Base-by-base conservation (phyloP, 1,140 invertebrate genomes). In the Drosophila pruinosa region DNA sequence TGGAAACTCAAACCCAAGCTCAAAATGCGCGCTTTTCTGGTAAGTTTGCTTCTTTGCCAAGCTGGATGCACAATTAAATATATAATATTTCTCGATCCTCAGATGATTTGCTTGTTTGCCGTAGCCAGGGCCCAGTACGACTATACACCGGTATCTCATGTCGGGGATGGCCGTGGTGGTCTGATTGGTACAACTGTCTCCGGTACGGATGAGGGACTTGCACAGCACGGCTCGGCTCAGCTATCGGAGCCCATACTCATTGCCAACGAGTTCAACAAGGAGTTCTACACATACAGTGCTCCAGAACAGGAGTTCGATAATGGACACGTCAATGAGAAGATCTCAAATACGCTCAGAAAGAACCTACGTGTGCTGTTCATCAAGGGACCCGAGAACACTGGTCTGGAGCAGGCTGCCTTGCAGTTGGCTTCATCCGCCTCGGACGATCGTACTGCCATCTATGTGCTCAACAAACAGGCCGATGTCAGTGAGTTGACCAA, bases 301-400 rank as follows among this genome's bases (percentile, higher is more conserved):
- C 89, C 86, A 0, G 89, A 89, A 26, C 72, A 81, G 61, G 89
- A 89, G 47, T 89, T 78, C 38, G 72, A 89, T 24, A 82, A 82
- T 48, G 45, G 45, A 0, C 64, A 56, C 0, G 36, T 62, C 24
- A 62, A 73, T 34, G 82, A 81, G 5, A 67, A 78, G 41, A 73
- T 81, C 34, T 52, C 64, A 7, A 78, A 71, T 7, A 92, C 93
- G 1, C 91, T 95, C 68, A 94, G 95, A 90, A 96, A 95, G 77
- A 95, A 96, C 91, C 95, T 96, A 92, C 96, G 96, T 89, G 96
- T 97, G 75, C 95, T 97, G 82, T 96, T 96, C 94, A 96, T 97
- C 91, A 96, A 96, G 93, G 95, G 95, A 19, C 95, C 96, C 15
- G 86, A 89, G 53, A 88, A 88, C 15, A 93, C 94, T 0, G 86